These are phyloP conservation scores for Operophtera brumata DNA, from an alignment of 2,888 invertebrate species.

Conservation along the genomic window DNA sequence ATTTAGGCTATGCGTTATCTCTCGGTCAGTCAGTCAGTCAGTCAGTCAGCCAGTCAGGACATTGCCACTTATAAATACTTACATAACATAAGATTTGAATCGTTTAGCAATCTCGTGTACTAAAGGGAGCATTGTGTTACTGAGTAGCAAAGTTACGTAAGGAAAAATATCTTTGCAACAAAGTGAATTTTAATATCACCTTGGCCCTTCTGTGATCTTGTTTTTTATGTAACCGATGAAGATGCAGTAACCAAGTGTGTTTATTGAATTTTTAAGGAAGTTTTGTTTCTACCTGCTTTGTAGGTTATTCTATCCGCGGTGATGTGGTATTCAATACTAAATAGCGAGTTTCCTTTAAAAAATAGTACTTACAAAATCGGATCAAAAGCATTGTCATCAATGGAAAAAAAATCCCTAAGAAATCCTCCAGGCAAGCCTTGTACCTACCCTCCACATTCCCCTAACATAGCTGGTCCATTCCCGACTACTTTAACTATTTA, in stretches of 20 bases:
- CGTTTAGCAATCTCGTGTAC: too few species aligned
- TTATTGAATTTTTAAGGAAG: too few species aligned
- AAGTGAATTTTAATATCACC: slow-evolving; percentile 5
- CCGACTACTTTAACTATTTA: slow-evolving; percentile 59
- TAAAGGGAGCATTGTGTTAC: neutral
- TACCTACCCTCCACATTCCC: slow-evolving; percentile 47
- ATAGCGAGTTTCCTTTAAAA: too few species aligned
- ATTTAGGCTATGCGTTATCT: too few species aligned
- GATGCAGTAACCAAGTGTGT: neutral
- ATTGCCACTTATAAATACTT: too few species aligned
- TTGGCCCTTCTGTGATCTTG: slow-evolving; percentile 24
- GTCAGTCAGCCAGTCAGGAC: too few species aligned
- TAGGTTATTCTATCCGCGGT: too few species aligned
- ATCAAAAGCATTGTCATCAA: slow-evolving; percentile 11
- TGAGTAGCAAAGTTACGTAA: too few species aligned
- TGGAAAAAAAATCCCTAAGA: slow-evolving; percentile 1
- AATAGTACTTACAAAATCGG: neutral
- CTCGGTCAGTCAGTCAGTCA: too few species aligned
- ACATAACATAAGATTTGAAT: too few species aligned
- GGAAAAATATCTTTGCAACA: too few species aligned
- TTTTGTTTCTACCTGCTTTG: neutral
- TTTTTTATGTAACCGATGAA: slow-evolving; percentile 8
- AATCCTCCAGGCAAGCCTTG: slow-evolving; percentile 38
- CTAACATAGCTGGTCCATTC: slow-evolving; percentile 26
- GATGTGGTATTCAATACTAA: too few species aligned